phyloP scores from a whole-genome alignment of 2,113 vertebrate genomes.

The Ageneiosus marmoratus region DNA sequence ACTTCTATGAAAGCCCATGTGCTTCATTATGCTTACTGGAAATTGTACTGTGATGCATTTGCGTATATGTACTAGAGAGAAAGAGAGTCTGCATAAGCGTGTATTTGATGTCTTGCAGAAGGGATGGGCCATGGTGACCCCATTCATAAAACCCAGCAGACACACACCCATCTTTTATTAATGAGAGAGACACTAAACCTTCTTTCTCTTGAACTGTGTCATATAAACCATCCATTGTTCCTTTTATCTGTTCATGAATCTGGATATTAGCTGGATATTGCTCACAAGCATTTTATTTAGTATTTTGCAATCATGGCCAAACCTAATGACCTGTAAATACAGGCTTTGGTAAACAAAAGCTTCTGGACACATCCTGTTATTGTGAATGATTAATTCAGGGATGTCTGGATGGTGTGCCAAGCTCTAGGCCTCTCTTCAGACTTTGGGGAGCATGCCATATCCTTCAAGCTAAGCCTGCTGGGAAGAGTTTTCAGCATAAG shows the following conservation, averaged over 20 bases:
- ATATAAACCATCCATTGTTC: slow-evolving; percentile 37
- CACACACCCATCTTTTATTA: slow-evolving; percentile 56
- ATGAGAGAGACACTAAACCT: slow-evolving; percentile 50
- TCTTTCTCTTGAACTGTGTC: slow-evolving; percentile 22
- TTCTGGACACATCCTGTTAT: slow-evolving; percentile 31
- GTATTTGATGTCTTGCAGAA: slow-evolving; percentile 4
- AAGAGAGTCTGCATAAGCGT: slow-evolving; percentile 29
- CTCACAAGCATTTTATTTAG: slow-evolving; percentile 11
- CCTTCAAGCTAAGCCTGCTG: slow-evolving; percentile 63
- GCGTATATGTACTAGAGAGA: slow-evolving; percentile 13
- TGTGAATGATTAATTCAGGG: slow-evolving; percentile 41
- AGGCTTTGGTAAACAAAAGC: slow-evolving; percentile 44
- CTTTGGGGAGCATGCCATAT: slow-evolving; percentile 9
- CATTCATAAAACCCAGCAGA: slow-evolving; percentile 50
- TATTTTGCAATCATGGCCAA: slow-evolving; percentile 10
- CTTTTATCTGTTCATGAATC: slow-evolving; percentile 19
- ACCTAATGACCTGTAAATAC: slow-evolving; percentile 16
- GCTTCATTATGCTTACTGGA: slow-evolving; percentile 40
- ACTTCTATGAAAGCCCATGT: not conserved
- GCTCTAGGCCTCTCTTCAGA: slow-evolving; percentile 14
- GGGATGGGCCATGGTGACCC: slow-evolving; percentile 36
- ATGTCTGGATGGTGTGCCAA: slow-evolving; percentile 12
- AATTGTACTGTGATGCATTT: slow-evolving; percentile 12
- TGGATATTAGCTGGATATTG: slow-evolving; percentile 3
- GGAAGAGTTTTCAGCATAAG: slow-evolving; percentile 60